Evolutionary conservation across 2,888 invertebrate genomes (phyloP), one percentile per base, ranked within the genome.

Genomic region (Orthosia cruda): DNA sequence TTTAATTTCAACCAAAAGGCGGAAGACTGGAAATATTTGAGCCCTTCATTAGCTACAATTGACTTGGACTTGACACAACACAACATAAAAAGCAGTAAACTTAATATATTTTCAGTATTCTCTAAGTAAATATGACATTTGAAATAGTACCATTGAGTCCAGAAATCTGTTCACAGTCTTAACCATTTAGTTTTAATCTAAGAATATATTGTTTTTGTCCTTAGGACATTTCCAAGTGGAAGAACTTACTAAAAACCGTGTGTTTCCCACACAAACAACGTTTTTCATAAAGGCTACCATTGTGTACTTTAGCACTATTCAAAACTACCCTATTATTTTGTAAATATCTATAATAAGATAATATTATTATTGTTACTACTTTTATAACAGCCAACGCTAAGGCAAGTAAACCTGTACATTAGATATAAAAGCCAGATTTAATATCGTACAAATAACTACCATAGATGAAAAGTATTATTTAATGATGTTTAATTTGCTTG

Each of bases 351-450:
- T 83, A 83, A 86, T 86, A 89, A 67, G 63, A 83, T 40, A 71
- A 61, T 81, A 67, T 75, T 88, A 89, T 75, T 86, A 84, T 84
- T 81, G 87, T 86, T 87, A 89, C 84, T 88, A 89, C 87, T 87
- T 87, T 89, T 89, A 84, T 91, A 93, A 95, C 94, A 94, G 93
- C 93, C 94, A 89, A 90, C 87, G 88, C 91, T 95, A 96, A 96
- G 96, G 96, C 96, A 96, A 96, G 95, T 94, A 90, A 91, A 93
- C 94, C 93, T 94, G 93, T 93, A 89, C 89, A 87, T 88, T 86
- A 68, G 69, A 79, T 75, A 80, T 80, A 69, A 77, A 68, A 74
- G 57, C 61, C 71, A 77, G 79, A 78, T 74, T 78, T 71, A 61
- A 74, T 66, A 70, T 11, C 15, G 26, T 79, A 84, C 71, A 76